phyloP scores from a whole-genome alignment of 2,888 invertebrate genomes.

The Acronicta alni region DNA sequence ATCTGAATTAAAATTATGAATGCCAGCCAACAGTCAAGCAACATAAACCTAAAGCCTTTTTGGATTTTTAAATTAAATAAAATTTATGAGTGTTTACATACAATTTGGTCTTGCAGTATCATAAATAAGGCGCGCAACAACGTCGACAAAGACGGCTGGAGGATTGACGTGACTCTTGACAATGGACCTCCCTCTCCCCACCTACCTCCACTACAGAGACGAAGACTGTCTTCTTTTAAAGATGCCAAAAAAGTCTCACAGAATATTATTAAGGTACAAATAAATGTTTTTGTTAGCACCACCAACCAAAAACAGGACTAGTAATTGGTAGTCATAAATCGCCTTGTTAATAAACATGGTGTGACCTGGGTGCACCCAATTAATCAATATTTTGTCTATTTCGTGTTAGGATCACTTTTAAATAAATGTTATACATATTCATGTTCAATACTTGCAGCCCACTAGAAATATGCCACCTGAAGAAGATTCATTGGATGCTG shows the following conservation, averaged over 20 bases:
- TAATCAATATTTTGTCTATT: too few relatives aligned
- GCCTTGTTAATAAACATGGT: too few relatives aligned
- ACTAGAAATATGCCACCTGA: constrained; percentile 75
- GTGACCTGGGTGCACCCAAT: too few relatives aligned
- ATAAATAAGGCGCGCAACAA: constrained; percentile 77
- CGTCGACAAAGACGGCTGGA: constrained; percentile 70
- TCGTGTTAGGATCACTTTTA: too few relatives aligned
- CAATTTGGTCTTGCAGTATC: constrained; percentile 72
- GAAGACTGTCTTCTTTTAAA: constrained; percentile 86
- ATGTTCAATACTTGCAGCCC: constrained; percentile 65
- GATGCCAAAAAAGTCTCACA: constrained; percentile 83
- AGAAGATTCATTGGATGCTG: constrained; percentile 90
- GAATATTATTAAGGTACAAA: constrained; percentile 75
- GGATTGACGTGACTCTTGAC: constrained; percentile 68
- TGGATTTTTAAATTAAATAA: too few relatives aligned
- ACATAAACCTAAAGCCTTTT: too few relatives aligned
- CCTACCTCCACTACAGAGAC: constrained; percentile 82
- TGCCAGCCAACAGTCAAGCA: too few relatives aligned
- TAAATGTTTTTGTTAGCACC: too few relatives aligned
- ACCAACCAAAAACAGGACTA: too few relatives aligned
- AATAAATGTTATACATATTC: background rate
- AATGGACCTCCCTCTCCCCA: constrained; percentile 82
- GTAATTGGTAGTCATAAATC: too few relatives aligned
- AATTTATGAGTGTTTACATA: background rate
- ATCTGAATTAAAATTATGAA: too few relatives aligned